Conservation (phyloP, 2,113 vertebrate species). For the Orycteropus afer region DNA sequence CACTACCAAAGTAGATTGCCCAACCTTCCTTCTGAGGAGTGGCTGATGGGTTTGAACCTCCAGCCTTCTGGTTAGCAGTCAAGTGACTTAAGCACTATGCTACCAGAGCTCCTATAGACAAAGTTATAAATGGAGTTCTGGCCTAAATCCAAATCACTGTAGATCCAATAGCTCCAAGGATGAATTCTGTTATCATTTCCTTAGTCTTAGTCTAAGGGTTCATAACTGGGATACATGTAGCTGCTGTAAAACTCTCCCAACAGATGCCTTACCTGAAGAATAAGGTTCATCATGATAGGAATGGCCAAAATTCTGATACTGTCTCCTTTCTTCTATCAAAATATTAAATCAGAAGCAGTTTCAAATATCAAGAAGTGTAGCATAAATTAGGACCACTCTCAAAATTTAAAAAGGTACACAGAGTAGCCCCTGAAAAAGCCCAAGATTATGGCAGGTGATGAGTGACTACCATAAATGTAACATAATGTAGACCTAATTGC, state of each 20-base stretch:
- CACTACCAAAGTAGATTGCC: too few relatives aligned
- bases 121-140: not conserved
- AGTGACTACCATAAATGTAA: not conserved
- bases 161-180: not conserved
- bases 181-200: not conserved
- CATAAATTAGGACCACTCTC: not conserved
- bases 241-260: not conserved
- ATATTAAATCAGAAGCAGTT: not conserved
- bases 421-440: not conserved
- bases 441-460: not conserved
- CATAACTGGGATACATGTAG: not conserved
- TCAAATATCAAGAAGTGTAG: not conserved
- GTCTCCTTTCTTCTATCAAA: not conserved
- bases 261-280: not conserved
- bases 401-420: not conserved
- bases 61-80: too few relatives aligned
- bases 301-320: not conserved
- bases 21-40: too few relatives aligned
- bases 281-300: not conserved
- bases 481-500: too few relatives aligned
- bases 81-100: too few relatives aligned
- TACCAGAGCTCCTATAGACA: too few relatives aligned
- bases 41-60: too few relatives aligned
- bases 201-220: not conserved
- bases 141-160: too few relatives aligned